A percentile compares a stretch with the other conserved stretches of the same genome.
Evolutionary conservation across 2,888 invertebrate species (phyloP).

Genomic region (Campoplex capitator): DNA sequence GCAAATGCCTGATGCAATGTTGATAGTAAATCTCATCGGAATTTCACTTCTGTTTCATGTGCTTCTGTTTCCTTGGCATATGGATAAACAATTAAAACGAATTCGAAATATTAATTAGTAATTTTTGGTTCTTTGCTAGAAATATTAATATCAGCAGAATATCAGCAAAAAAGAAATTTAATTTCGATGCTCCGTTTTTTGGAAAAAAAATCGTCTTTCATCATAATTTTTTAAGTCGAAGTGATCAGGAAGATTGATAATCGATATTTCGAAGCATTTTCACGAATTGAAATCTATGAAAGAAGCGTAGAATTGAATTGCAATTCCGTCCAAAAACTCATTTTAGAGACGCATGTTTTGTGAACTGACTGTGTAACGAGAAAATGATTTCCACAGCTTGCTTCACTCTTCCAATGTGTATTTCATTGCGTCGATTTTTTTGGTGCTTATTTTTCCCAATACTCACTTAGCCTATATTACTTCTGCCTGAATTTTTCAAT

Average conservation of each 20-base stretch:
- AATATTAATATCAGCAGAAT: neutral
- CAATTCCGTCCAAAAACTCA: conserved; percentile 6
- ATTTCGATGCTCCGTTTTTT: neutral
- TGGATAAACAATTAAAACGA: neutral
- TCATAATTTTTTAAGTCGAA: neutral
- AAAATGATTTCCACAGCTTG: conserved; percentile 42
- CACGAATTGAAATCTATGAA: neutral
- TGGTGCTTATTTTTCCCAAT: conserved; percentile 13
- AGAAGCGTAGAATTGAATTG: neutral
- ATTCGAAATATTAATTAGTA: neutral
- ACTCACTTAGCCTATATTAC: conserved; percentile 14
- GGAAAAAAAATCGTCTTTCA: neutral
- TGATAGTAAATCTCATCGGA: neutral
- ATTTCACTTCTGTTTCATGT: neutral
- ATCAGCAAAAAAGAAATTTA: neutral
- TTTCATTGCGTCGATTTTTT: conserved; percentile 36
- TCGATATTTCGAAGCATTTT: neutral
- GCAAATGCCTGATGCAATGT: neutral
- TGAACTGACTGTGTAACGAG: conserved; percentile 47
- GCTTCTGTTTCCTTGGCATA: neutral
- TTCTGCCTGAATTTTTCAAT: conserved; percentile 40
- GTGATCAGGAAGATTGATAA: neutral
- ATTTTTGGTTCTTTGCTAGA: neutral
- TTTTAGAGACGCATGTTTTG: neutral
- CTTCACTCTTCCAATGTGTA: conserved; percentile 14